Evolutionary conservation across 2,797 vertebrate species (phyloP), one percentile per base, ranked within the genome.

Genomic region (Ataeniobius toweri): DNA sequence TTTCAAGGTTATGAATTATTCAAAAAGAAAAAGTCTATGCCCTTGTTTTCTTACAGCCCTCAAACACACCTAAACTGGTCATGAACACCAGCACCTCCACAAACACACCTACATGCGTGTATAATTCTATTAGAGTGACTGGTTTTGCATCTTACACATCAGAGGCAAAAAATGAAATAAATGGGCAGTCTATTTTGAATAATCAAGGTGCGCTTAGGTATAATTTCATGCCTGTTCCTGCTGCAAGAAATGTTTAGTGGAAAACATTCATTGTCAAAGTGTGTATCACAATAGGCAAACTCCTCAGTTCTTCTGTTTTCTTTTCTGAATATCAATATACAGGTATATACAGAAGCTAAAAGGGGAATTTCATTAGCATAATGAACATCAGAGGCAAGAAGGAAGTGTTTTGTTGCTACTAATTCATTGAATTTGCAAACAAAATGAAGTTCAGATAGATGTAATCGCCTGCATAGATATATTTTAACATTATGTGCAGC

Each of bases 1-100:
- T 85, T 85, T 90, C 71, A 81, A 69, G 41, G 14, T 61, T 73
- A 91, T 91, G 81, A 86, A 91, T 91, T 84, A 91, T 92, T 92
- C 80, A 91, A 73, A 79, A 58, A 85, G 61, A 78, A 80, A 88
- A 72, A 79, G 75, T 83, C 80, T 80, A 55, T 80, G 59, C 63
- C 80, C 70, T 50, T 68, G 59, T 82, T 87, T 85, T 74, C 73
- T 78, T 79, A 67, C 80, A 80, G 74, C 71, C 67, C 71, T 79
- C 8, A n/a, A 13, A 61, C 12, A 55, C 24, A 50, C 61, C 12
- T n/a, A 26, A 41, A 53, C 36, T 39, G 31, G 16, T 65, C 61
- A 65, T 39, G 61, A 39, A 39, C 31, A 65, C 61, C 36, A 39
- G 18, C 18, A 65, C 31, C 6, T 50, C 44, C 8, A 36, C 44